Conservation (phyloP, 1,140 invertebrate genomes). For the Ooceraea biroi region DNA sequence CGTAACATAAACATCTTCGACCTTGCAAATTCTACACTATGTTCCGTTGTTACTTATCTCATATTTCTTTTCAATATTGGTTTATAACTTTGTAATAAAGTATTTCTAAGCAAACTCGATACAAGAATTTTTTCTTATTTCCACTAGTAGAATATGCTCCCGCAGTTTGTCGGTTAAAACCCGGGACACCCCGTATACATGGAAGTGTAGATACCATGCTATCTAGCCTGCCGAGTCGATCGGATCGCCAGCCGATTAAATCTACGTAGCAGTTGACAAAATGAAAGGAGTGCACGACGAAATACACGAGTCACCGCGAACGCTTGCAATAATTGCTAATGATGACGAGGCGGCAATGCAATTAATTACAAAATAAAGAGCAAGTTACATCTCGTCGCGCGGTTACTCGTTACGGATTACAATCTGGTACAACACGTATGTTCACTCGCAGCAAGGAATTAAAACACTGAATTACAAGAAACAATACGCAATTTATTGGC, state of each 20-base stretch:
- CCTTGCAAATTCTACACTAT: too few relatives aligned
- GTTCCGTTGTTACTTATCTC: too few relatives aligned
- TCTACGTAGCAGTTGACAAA: conserved; percentile 71
- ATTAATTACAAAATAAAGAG: conserved; percentile 58
- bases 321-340: conserved; percentile 41
- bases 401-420: neutral
- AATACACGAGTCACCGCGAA: conserved; percentile 16
- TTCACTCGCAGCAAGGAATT: neutral
- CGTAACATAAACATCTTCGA: too few relatives aligned
- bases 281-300: conserved; percentile 49
- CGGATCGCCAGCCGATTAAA: conserved; percentile 57
- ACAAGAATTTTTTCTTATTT: too few relatives aligned
- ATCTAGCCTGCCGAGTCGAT: too few relatives aligned
- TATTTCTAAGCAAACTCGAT: too few relatives aligned
- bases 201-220: too few relatives aligned
- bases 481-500: conserved; percentile 42
- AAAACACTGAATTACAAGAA: conserved; percentile 52
- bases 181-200: too few relatives aligned
- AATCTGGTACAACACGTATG: neutral
- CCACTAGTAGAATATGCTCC: too few relatives aligned
- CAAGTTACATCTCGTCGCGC: conserved; percentile 9
- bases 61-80: too few relatives aligned
- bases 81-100: too few relatives aligned
- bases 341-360: conserved; percentile 19
- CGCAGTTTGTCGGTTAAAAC: too few relatives aligned